Evolutionary conservation across 2,888 invertebrate genomes (phyloP), one percentile per base, ranked within the genome.

Genomic region (Catocala sponsa): DNA sequence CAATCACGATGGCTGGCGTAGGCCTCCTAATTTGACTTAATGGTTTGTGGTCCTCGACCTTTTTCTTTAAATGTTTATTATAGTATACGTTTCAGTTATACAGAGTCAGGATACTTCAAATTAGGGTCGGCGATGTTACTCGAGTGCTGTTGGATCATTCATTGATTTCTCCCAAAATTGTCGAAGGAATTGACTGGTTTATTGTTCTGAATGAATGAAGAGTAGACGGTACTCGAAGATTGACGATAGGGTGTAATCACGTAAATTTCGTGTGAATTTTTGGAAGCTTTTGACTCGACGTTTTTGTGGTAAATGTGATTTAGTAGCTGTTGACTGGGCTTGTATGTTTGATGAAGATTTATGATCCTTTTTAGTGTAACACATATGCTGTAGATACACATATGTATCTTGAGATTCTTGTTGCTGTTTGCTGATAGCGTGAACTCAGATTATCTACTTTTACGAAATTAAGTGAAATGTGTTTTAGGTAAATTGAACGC

Each of bases 1-100:
- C 70, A 68, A 61, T 72, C 76, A 68, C 15, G 35, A 41, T 6
- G 25, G 32, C 46, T 6, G 25, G 32, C 46, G 35, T 33, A 15
- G 44, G 55, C 53, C 57, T 46, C 62, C 51, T 69, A 67, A 69
- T 72, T 72, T 68, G 59, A 65, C 48, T 48, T 51, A 54, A 61
- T 51, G 59, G 51, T 57, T 58, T 53, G 55, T 48, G 61, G 54
- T 13, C 7, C n/a, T n/a, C 47, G 35, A 15, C 52, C 62, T 56
- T 54, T 72, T 55, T 54, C 54, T 63, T 63, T 50, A 46, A 51
- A 54, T 51, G 55, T 58, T 63, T 58, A 63, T 63, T 63, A 58
- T 4, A 55, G 51, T 63, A 63, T 63, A 54, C 42, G 35, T 63
- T 58, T 58, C 55, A 33, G 57, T 50, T 50, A 46, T 41, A 11